A percentile compares a stretch with the other conserved stretches of the same genome.
These are phyloP conservation scores for Myripristis jacobus DNA, from an alignment of 2,797 vertebrate genomes.

Conservation along the genomic window DNA sequence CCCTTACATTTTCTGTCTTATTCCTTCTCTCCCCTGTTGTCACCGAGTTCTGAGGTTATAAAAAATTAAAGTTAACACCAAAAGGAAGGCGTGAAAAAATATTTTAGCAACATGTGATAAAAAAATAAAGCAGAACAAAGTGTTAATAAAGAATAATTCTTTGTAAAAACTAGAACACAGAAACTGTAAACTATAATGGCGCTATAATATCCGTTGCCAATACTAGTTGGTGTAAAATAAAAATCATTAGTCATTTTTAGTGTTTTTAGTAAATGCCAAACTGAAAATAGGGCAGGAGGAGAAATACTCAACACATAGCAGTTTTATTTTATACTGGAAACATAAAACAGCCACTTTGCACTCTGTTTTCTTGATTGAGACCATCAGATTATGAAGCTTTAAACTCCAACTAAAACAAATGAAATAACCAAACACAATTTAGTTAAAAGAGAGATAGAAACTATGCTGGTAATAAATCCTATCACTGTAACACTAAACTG, in stretches of 20 bases:
- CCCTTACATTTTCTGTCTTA: constrained; percentile 17
- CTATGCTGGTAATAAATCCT: background rate
- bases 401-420: background rate
- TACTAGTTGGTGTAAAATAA: background rate
- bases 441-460: background rate
- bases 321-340: background rate
- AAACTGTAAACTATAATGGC: too few relatives aligned
- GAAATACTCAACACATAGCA: background rate
- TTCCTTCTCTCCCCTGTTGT: constrained; percentile 22
- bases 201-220: background rate
- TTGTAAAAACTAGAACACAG: too few relatives aligned
- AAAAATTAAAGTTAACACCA: constrained; percentile 19
- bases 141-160: background rate
- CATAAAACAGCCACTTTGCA: background rate
- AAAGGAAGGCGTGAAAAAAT: constrained; percentile 19
- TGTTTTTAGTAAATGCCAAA: constrained; percentile 31
- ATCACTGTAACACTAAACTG: background rate
- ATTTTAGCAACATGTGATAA: constrained; percentile 21
- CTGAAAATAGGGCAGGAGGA: constrained; percentile 2
- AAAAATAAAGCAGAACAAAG: too few relatives aligned
- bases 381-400: background rate
- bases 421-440: background rate
- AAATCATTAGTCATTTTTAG: background rate
- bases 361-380: background rate
- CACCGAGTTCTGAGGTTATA: constrained; percentile 24